A percentile compares a stretch with the other conserved stretches of the same genome.
Evolutionary conservation across 2,113 vertebrate genomes (phyloP).

Genomic region (Lagopus leucura): DNA sequence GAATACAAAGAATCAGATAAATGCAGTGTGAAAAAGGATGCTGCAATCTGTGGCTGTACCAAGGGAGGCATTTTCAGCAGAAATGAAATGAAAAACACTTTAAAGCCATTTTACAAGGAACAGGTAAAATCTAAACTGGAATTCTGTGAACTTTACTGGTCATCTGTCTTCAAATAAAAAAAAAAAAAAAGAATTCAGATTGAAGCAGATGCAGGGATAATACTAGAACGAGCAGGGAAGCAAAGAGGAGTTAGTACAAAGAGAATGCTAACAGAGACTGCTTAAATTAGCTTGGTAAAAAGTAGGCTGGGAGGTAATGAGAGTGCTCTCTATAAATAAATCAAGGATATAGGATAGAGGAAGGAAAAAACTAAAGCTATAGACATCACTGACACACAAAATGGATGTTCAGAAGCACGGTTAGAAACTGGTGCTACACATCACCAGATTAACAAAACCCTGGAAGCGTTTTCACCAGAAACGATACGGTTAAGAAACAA

Average conservation of each 20-base stretch:
- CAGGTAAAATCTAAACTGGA: background rate
- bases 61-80: background rate
- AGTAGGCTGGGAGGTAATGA: background rate
- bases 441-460: background rate
- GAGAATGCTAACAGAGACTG: background rate
- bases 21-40: background rate
- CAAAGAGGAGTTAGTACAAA: background rate
- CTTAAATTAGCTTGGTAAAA: constrained; percentile 19
- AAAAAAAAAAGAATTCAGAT: background rate
- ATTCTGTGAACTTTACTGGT: background rate
- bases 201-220: background rate
- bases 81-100: background rate
- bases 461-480: background rate
- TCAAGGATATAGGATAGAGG: background rate
- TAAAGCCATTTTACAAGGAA: background rate
- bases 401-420: background rate
- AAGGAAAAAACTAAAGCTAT: background rate
- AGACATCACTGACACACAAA: background rate
- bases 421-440: background rate
- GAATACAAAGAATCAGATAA: background rate
- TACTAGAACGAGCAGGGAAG: background rate
- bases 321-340: background rate
- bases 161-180: background rate
- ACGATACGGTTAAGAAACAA: background rate
- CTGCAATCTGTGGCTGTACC: background rate